Evolutionary conservation across 35 echinoderm and acorn worm genomes (phyloP).

Genomic region (Ophiothrix spiculata): DNA sequence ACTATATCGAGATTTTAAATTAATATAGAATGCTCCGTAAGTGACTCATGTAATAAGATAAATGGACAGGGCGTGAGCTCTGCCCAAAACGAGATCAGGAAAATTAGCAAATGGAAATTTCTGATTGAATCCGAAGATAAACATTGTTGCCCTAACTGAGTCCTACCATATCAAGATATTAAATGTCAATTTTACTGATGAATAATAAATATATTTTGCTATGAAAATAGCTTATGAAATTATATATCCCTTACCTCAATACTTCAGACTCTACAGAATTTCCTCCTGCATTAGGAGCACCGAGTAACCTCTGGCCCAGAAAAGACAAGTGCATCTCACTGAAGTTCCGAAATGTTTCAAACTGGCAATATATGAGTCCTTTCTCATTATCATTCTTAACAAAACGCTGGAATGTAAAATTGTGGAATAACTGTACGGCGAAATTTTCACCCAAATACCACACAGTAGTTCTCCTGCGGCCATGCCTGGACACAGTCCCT

Average conservation of each 20-base stretch:
- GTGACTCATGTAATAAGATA: no score
- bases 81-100: no score
- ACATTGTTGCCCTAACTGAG: no score
- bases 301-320: constrained; percentile 39
- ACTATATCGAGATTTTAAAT: no score
- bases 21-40: no score
- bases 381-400: constrained; percentile 29
- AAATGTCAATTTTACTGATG: no score
- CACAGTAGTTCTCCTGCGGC: background rate
- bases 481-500: background rate
- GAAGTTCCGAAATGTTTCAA: constrained; percentile 38
- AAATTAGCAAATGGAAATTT: no score
- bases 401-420: constrained; percentile 42
- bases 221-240: no score
- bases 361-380: constrained; percentile 34
- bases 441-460: constrained; percentile 40
- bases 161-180: no score
- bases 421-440: constrained; percentile 7
- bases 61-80: no score
- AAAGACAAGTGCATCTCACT: constrained; percentile 66
- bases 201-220: no score
- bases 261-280: constrained; percentile 97
- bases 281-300: constrained; percentile 81
- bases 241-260: constrained; percentile 85
- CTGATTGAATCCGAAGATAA: no score